Evolutionary conservation across 1,140 invertebrate species (phyloP), one percentile per base, ranked within the genome.

Genomic region (Monomorium pharaonis): DNA sequence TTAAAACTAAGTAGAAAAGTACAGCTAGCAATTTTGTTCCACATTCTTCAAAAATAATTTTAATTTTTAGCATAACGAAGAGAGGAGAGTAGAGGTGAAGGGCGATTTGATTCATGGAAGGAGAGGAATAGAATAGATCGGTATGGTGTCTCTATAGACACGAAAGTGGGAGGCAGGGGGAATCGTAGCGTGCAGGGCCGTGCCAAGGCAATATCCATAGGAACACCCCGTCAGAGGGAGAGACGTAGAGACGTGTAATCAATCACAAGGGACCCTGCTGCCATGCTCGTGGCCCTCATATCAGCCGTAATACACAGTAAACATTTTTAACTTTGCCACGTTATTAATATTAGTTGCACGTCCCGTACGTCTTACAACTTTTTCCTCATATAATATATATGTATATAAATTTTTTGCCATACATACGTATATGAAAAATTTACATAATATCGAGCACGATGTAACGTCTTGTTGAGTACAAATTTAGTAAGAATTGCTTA

Each of bases 261-360:
- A 95, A 95, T 95, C 94, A 95, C 92, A 90, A 88, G 89, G 91
- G 92, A 94, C 91, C 93, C 92, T 89, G 93, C 93, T 94, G 94
- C 94, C 92, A 93, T 90, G 92, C 93, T 93, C 92, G 92, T 91
- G 92, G 93, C 93, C 94, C 94, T 95, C 93, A 94, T 95, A 95
- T 95, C 94, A 93, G 92, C 92, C 92, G 87, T 93, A 93, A 93
- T 93, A 94, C 93, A 94, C 92, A 94, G 94, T 95, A 95, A 94
- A 95, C 93, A 95, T 95, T 95, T 95, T 95, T 95, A 95, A 95
- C 94, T 95, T 94, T 94, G 94, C 93, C 93, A 94, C 94, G 94
- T 95, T 95, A 95, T 95, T 95, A 95, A 95, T 95, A 95, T 95
- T 94, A 92, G 93, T 94, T 93, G 92, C 91, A 89, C 88, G 84